Evolutionary conservation across 2,888 invertebrate species (phyloP).

Genomic region (Pollenia griseotomentosa): DNA sequence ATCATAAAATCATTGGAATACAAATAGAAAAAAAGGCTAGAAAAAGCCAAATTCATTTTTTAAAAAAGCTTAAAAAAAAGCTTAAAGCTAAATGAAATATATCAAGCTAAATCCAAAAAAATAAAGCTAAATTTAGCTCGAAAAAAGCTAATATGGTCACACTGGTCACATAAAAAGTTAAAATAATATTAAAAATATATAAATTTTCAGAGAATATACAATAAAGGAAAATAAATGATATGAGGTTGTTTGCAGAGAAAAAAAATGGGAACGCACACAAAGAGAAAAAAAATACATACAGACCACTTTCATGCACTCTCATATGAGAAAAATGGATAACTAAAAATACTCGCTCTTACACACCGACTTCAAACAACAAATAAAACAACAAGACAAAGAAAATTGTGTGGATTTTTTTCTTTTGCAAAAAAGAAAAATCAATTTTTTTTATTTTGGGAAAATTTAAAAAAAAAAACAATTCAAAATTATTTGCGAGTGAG

Average conservation of each 20-base stretch:
- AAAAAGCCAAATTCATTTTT: no score
- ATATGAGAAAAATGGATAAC: conserved; percentile 27
- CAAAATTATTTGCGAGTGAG: conserved; percentile 26
- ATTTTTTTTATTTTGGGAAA: conserved; percentile 33
- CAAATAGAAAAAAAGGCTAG: no score
- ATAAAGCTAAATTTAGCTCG: no score
- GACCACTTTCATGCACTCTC: conserved; percentile 10
- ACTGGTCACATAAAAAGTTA: conserved; percentile 1
- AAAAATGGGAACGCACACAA: not conserved
- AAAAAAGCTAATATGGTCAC: no score
- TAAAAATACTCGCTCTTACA: conserved; percentile 9
- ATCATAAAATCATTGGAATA: no score
- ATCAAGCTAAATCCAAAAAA: no score
- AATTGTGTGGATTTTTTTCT: conserved; percentile 53
- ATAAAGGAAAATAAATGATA: conserved; percentile 17
- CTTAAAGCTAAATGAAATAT: no score
- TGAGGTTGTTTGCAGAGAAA: conserved; percentile 60
- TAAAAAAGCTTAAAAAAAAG: no score
- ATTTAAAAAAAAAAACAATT: conserved; percentile 27
- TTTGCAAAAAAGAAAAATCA: conserved; percentile 60
- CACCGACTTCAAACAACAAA: not conserved
- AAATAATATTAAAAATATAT: not conserved
- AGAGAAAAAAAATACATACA: conserved; percentile 16
- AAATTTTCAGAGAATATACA: conserved; percentile 18
- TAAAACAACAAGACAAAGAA: conserved; percentile 59